Conservation (phyloP, 2,113 vertebrate genomes). For the Hiodon alosoides region DNA sequence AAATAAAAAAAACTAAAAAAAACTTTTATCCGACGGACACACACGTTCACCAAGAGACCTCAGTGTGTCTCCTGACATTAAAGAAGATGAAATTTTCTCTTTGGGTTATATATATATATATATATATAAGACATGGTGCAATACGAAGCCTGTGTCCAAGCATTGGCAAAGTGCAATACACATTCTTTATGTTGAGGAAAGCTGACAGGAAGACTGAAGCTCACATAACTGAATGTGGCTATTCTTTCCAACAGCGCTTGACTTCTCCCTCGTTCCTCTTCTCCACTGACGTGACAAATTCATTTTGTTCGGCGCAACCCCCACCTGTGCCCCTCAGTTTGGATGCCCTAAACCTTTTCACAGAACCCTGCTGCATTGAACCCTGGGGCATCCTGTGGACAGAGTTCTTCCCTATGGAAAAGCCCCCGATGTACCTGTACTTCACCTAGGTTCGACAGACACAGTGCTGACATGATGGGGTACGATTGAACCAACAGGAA, state of each 20-base stretch:
- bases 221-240: background rate
- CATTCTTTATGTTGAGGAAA: too few species aligned
- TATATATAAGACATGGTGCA: too few species aligned
- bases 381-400: background rate
- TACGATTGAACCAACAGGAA: background rate
- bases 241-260: background rate
- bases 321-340: too few species aligned
- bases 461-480: background rate
- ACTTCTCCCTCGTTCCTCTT: background rate
- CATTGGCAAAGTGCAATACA: too few species aligned
- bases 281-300: too few species aligned
- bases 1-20: background rate
- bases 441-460: background rate
- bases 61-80: background rate
- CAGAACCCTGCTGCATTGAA: background rate
- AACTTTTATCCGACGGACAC: background rate
- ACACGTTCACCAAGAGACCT: background rate
- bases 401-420: background rate
- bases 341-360: background rate
- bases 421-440: background rate
- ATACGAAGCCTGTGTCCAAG: too few species aligned
- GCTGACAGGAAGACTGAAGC: too few species aligned
- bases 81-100: background rate
- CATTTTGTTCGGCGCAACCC: too few species aligned
- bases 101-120: background rate